These are phyloP conservation scores for Tadarida brasiliensis DNA, from an alignment of 2,797 vertebrate species.

Conservation along the genomic window DNA sequence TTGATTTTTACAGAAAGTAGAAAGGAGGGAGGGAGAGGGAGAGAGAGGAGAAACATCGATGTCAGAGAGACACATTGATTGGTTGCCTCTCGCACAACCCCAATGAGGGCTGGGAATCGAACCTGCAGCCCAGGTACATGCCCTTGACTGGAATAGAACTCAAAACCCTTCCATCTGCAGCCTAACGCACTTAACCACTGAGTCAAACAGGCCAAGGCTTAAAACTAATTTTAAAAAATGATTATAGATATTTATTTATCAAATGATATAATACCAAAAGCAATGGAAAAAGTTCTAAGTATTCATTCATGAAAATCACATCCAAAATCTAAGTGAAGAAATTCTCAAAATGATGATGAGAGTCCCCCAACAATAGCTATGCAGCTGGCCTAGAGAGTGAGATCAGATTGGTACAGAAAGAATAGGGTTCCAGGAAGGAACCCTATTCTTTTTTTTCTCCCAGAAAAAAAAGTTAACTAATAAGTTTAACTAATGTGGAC, in stretches of 20 bases:
- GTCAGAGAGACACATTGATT: too few relatives aligned
- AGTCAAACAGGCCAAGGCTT: too few relatives aligned
- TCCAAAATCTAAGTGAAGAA: constrained; percentile 2
- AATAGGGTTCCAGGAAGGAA: neutral
- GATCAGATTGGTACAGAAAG: neutral
- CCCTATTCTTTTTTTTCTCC: too few relatives aligned
- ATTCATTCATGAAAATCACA: constrained; percentile 33
- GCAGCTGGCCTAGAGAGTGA: neutral
- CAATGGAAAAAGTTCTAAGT: neutral
- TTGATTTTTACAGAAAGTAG: too few relatives aligned
- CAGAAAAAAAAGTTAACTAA: neutral
- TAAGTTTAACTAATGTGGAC: neutral
- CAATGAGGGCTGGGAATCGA: too few relatives aligned
- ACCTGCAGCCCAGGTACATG: too few relatives aligned
- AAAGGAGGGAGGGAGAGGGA: too few relatives aligned
- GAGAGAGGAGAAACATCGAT: too few relatives aligned
- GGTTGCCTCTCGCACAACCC: too few relatives aligned
- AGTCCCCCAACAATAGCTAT: neutral
- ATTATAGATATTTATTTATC: neutral
- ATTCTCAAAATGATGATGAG: neutral
- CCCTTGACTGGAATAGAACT: too few relatives aligned
- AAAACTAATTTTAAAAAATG: neutral
- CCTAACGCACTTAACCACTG: too few relatives aligned
- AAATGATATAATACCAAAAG: neutral
- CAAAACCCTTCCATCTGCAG: too few relatives aligned